Evolutionary conservation across 1,140 invertebrate species (phyloP).

Genomic region (Bacillus rossius): DNA sequence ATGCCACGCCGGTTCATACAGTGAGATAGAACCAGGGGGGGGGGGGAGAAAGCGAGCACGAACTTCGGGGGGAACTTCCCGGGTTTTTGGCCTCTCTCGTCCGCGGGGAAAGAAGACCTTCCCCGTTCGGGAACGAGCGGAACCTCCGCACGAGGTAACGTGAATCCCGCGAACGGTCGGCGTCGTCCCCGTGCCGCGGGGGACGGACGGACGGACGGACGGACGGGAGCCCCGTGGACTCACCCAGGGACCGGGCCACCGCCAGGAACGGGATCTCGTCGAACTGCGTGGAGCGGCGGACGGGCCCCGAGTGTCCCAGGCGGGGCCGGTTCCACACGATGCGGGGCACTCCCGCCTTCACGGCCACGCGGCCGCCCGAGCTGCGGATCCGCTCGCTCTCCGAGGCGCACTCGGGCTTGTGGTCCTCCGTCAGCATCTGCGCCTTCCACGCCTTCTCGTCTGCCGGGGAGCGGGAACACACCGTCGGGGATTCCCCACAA

Average conservation of each 20-base stretch:
- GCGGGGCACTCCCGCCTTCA: constrained; percentile 88
- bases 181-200: no score
- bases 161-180: no score
- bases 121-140: no score
- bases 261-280: constrained; percentile 96
- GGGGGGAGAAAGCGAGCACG: no score
- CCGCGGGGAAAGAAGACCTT: no score
- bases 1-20: no score
- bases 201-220: no score
- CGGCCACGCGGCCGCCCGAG: constrained; percentile 71
- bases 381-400: constrained; percentile 83
- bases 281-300: constrained; percentile 74
- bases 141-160: no score
- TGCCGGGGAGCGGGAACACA: constrained; percentile 18
- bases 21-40: no score
- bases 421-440: constrained; percentile 78
- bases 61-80: no score
- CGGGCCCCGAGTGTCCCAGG: constrained; percentile 70
- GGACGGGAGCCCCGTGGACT: neutral
- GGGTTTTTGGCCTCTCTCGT: no score
- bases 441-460: constrained; percentile 68
- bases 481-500: neutral
- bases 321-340: constrained; percentile 95
- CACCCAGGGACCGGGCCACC: constrained; percentile 87
- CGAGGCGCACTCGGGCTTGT: constrained; percentile 88